These are phyloP conservation scores for Prosopocoilus inquinatus DNA, from an alignment of 2,888 invertebrate genomes.

Conservation along the genomic window DNA sequence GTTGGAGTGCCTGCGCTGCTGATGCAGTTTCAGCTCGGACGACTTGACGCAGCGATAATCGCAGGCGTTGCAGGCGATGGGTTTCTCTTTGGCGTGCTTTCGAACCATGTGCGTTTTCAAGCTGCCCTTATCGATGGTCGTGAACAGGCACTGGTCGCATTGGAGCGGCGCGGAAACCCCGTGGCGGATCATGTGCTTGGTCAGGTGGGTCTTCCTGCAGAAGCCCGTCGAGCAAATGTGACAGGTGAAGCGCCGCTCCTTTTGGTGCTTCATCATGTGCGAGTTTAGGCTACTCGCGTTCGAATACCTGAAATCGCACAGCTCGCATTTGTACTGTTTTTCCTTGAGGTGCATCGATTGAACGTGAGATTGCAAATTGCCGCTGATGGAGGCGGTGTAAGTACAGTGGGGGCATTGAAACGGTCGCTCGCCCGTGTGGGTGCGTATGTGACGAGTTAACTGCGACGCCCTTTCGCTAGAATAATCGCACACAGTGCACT, in stretches of 20 bases:
- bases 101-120: constrained; percentile 32
- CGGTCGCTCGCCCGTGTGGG: too few species aligned
- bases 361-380: too few species aligned
- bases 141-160: constrained; percentile 34
- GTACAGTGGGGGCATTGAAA: too few species aligned
- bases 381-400: too few species aligned
- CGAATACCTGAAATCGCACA: too few species aligned
- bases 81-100: constrained; percentile 31
- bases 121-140: constrained; percentile 34
- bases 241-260: constrained; percentile 31
- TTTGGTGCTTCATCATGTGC: constrained; percentile 14
- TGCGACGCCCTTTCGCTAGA: too few species aligned
- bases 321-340: too few species aligned
- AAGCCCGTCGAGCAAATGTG: constrained; percentile 30
- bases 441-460: too few species aligned
- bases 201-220: constrained; percentile 30
- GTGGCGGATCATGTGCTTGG: constrained; percentile 29
- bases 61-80: constrained; percentile 18
- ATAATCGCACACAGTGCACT: too few species aligned
- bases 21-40: constrained; percentile 33
- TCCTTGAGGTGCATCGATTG: too few species aligned
- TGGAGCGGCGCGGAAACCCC: constrained; percentile 29
- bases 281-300: too few species aligned
- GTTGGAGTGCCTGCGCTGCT: constrained; percentile 39
- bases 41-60: constrained; percentile 9